Evolutionary conservation across 1,140 invertebrate species (phyloP), one percentile per base, ranked within the genome.

Genomic region (Drosophila miranda): DNA sequence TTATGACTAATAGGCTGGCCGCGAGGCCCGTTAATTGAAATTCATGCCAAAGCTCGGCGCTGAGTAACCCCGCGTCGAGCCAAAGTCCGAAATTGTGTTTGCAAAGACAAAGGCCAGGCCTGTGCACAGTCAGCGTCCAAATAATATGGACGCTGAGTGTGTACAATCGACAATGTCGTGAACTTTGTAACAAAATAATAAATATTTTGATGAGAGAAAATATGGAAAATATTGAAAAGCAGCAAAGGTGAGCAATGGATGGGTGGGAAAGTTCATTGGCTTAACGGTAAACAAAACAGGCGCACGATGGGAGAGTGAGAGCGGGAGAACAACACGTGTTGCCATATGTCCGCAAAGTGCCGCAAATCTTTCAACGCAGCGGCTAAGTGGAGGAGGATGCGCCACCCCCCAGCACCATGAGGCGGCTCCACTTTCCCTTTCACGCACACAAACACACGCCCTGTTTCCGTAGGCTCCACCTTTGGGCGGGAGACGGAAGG

Each of bases 341-440:
- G 46, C 82, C 81, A 84, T 81, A 64, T 84, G 82, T 81, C 62
- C 60, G 70, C 71, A 84, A 84, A 84, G 77, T 80, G 69, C 77
- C 81, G 81, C 82, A 87, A 81, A 84, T 84, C 81, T 67, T 68
- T 84, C 81, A 81, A 51, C 81, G 52, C 69, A 11, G 7, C 59
- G 41, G 57, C 77, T 87, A 84, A 84, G 81, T 84, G 81, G 80
- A 80, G 44, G 49, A 43, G 19, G 23, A 43, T 34, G 44, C 34
- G 14, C 21, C 23, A 42, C 16, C 43, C 66, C 21, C 56, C 63
- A 68, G 11, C 3, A 38, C 11, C 11, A 38, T 38, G 34, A 13
- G 34, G 34, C 34, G 73, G 72, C 69, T 81, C 81, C 57, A 69
- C 76, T 57, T 84, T 75, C 58, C 44, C 63, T 72, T 64, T 61